Evolutionary conservation across 2,113 vertebrate species (phyloP), one percentile per base, ranked within the genome.

Genomic region (Gallinago jamesoni): DNA sequence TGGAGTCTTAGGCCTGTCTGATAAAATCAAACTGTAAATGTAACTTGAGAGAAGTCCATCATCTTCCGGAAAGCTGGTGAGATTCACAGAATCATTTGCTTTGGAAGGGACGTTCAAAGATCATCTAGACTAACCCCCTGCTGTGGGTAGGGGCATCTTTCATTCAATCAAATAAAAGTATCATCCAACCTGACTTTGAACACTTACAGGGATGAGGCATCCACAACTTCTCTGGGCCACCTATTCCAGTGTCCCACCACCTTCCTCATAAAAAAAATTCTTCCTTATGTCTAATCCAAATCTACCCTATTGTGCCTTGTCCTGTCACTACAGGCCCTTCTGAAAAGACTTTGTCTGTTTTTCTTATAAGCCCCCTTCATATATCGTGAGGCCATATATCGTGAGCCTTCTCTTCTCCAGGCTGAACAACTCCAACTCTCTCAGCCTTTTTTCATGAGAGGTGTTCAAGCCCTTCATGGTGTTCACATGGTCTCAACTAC

Each of bases 221-320:
- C 13, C 18, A 28, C 22, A 48, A 5, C 17, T 48, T 33, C n/a
- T 30, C 62, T 67, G 50, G 18, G 14, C 25, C 53, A 37, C 9
- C 6, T 55, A 5, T 6, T 55, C 17, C 48, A 64, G 10, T 33
- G 21, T 84, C 15, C 20, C 25, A 25, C 15, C 37, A 60, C 7
- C 18, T 60, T 45, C 30, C 57, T 14, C 4, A 28, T 30, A n/a
- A 30, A 76, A 50, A 60, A 60, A 9, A 13, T 12, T 60, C 6
- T 59, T 68, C 31, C 25, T 68, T 59, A 8, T 16, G 9, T 59
- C 30, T 27, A 67, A 41, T 24, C 19, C 4, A 56, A 64, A 73
- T 41, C 19, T 48, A 35, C 16, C 24, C 3, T 3, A 0, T 19
- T 45, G 11, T 2, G 18, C 7, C 9, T 23, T 70, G 22, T 62